These are phyloP conservation scores for Wasmannia auropunctata DNA, from an alignment of 1,140 invertebrate genomes.

Conservation along the genomic window DNA sequence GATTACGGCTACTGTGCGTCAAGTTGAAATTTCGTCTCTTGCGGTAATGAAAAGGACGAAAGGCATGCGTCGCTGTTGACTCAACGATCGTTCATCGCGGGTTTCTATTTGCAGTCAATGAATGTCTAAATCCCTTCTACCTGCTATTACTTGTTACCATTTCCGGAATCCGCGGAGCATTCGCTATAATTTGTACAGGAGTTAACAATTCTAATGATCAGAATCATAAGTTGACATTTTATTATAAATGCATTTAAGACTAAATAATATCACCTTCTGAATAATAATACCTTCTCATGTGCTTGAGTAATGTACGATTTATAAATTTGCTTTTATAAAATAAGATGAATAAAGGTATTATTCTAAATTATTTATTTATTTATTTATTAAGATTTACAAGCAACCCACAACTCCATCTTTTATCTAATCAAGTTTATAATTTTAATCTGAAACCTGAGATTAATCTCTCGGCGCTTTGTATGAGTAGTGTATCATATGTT, in stretches of 20 bases:
- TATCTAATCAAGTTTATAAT: neutral
- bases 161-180: neutral
- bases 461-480: neutral
- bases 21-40: constrained; percentile 7
- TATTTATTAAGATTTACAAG: neutral
- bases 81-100: neutral
- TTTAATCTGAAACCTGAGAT: neutral
- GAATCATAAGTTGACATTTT: neutral
- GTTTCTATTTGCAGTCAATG: neutral
- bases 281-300: neutral
- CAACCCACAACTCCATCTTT: neutral
- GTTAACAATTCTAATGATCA: neutral
- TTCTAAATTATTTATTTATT: neutral
- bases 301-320: neutral
- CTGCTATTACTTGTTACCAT: neutral
- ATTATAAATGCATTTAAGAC: neutral
- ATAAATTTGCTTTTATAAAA: neutral
- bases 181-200: neutral
- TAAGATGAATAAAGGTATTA: neutral
- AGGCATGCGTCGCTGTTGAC: neutral
- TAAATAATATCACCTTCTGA: neutral
- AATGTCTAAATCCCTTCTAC: neutral
- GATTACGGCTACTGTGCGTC: constrained; percentile 18
- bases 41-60: neutral
- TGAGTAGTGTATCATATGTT: neutral